Evolutionary conservation across 2,888 invertebrate genomes (phyloP), one percentile per base, ranked within the genome.

Genomic region (Ferrisia virgata): DNA sequence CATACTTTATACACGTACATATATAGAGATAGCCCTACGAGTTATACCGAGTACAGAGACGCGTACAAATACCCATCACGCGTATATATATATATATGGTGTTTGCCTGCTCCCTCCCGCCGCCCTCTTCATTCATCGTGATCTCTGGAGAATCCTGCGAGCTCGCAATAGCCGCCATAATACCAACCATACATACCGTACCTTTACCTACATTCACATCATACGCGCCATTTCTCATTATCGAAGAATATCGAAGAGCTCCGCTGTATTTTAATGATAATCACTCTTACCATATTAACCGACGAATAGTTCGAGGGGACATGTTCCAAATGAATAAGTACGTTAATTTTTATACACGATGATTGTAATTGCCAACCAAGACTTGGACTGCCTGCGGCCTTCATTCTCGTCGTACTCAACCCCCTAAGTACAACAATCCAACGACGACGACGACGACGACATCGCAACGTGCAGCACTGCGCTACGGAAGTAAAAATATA

Each of bases 231-330:
- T 64, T 64, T 64, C 64, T 64, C 64, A 64, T 64, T 64, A 64
- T 64, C 64, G 64, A 15, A 28, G 64, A 64, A 64, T 64, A 76
- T 76, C 72, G 72, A 76, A 76, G n/a, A n/a, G 72, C 72, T 76
- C 72, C 33, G 72, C 72, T 36, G 22, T 33, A 18, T 81, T 58
- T 53, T 83, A 83, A 83, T 72, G 83, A 43, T 83, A 83, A 83
- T 83, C 83, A 69, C 43, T 47, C 69, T 83, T 83, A 76, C 83
- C 83, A 83, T 83, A 83, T 83, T 83, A 83, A 72, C 69, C 69
- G 72, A 76, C 83, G 76, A 83, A 83, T 83, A 72, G 83, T 83
- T 83, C 72, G 76, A 83, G 83, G 83, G 72, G 83, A 83, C 83
- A 76, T 43, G 72, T 83, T 76, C 83, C 36, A 83, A 83, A 83